Percentiles rank a stretch among this genome's conserved stretches.
These are phyloP conservation scores for Helicoverpa zea DNA, from an alignment of 1,140 invertebrate genomes.

Conservation along the genomic window DNA sequence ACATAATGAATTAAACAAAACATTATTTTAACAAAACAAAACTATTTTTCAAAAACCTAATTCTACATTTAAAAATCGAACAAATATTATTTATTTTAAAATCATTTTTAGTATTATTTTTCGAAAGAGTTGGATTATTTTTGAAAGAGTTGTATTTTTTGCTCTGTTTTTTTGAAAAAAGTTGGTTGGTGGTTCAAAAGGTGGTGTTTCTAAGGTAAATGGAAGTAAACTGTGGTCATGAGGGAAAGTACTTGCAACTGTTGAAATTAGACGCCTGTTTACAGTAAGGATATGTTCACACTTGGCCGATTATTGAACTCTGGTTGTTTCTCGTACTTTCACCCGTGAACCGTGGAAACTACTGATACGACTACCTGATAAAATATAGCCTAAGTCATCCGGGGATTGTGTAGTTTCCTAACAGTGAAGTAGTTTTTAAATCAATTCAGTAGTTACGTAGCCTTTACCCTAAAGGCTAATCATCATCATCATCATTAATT, in stretches of 20 bases:
- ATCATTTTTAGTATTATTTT: background rate
- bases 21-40: constrained; percentile 21
- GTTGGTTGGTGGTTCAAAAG: background rate
- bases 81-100: background rate
- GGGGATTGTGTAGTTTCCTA: too few species aligned
- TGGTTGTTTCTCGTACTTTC: background rate
- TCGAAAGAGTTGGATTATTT: background rate
- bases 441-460: too few species aligned
- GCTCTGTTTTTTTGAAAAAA: background rate
- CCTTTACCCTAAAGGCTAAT: too few species aligned
- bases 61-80: background rate
- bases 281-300: constrained; percentile 6
- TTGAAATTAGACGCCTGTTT: constrained; percentile 22
- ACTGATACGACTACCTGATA: background rate
- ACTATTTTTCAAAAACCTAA: background rate
- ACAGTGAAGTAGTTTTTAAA: too few species aligned
- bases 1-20: constrained; percentile 7
- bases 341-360: background rate
- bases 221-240: background rate
- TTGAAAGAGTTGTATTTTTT: background rate
- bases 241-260: background rate
- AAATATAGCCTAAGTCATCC: too few species aligned
- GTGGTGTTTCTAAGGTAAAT: background rate
- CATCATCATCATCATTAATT: too few species aligned
- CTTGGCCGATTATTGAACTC: background rate